A percentile compares a stretch with the other conserved stretches of the same genome.
These are phyloP conservation scores for Acleris literana DNA, from an alignment of 2,888 invertebrate genomes.

Conservation along the genomic window DNA sequence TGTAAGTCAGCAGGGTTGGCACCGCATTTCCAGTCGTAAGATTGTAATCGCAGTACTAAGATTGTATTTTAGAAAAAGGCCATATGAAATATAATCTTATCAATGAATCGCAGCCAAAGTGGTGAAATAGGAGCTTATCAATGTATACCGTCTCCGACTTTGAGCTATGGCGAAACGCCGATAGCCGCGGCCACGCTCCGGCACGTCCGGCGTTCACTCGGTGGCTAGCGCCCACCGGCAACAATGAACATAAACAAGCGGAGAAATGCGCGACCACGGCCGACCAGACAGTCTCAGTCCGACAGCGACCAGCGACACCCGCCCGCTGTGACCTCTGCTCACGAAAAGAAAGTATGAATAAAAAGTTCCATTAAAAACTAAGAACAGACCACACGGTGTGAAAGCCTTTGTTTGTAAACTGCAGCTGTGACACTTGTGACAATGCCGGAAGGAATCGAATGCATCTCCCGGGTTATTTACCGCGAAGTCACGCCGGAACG, in stretches of 20 bases:
- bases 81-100: too few relatives aligned
- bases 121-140: not conserved
- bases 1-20: too few relatives aligned
- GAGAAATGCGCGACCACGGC: conserved; percentile 35
- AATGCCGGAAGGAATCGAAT: conserved; percentile 72
- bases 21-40: too few relatives aligned
- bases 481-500: conserved; percentile 74
- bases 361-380: conserved; percentile 1
- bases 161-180: not conserved
- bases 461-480: conserved; percentile 60
- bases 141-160: not conserved
- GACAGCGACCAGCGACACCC: conserved; percentile 44
- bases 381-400: conserved; percentile 4
- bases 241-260: conserved; percentile 22
- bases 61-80: too few relatives aligned
- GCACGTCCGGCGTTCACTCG: conserved; percentile 7
- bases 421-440: conserved; percentile 38
- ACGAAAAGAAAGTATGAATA: conserved; percentile 15
- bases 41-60: too few relatives aligned
- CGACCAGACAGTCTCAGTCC: conserved; percentile 43
- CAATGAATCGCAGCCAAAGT: too few relatives aligned
- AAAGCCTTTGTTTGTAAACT: conserved; percentile 22
- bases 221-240: not conserved
- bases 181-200: conserved; percentile 6
- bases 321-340: conserved; percentile 37